Conservation (phyloP, 2,797 vertebrate genomes). For the Sorex maritimensis region DNA sequence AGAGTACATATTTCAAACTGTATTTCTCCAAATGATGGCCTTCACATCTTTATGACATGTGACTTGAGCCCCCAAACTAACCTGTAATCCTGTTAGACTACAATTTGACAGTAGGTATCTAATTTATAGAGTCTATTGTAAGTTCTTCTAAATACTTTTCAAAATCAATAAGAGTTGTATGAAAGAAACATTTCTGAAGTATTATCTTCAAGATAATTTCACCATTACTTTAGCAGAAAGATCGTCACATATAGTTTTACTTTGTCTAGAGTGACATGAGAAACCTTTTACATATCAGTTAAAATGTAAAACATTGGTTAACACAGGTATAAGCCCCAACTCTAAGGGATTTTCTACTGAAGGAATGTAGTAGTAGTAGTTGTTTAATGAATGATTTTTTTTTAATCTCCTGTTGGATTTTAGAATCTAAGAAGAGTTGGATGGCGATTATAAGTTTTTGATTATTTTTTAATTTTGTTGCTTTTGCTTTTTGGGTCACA, state of each 20-base stretch:
- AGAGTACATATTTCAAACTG: neutral
- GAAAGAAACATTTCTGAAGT: neutral
- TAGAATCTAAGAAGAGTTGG: neutral
- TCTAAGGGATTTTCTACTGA: neutral
- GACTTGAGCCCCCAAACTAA: constrained; percentile 1
- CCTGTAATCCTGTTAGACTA: constrained; percentile 16
- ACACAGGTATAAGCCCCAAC: neutral
- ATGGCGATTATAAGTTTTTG: neutral
- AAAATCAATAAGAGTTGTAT: neutral
- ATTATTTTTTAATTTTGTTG: neutral
- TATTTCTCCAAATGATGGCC: constrained; percentile 49
- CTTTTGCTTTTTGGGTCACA: too few species aligned
- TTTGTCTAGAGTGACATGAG: neutral
- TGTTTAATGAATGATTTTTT: neutral
- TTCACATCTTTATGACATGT: constrained; percentile 34
- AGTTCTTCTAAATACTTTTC: neutral
- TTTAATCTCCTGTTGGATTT: neutral
- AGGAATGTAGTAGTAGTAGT: neutral
- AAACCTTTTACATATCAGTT: neutral
- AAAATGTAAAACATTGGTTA: neutral
- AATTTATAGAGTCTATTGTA: constrained; percentile 3
- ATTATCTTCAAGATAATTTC: neutral
- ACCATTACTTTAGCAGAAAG: constrained; percentile 19
- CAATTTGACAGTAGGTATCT: neutral
- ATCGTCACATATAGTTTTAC: fast-evolving